Conservation (phyloP, 1,140 invertebrate species). For the Hestina assimilis region DNA sequence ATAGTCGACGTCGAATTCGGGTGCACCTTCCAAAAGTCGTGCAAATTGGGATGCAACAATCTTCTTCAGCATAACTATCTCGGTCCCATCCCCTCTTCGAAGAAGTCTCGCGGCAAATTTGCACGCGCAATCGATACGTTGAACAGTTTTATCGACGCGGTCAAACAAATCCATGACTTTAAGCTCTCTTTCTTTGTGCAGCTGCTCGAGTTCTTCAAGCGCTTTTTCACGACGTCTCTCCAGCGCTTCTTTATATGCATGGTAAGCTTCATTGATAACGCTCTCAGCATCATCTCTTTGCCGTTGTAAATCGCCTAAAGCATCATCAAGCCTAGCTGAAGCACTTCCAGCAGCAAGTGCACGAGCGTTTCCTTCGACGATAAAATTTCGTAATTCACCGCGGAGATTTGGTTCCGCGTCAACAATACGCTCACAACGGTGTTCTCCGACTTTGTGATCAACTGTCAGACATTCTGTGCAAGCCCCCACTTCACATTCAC, state of each 20-base stretch:
- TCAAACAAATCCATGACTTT: constrained; percentile 93
- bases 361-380: constrained; percentile 85
- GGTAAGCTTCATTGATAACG: constrained; percentile 91
- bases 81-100: constrained; percentile 89
- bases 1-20: constrained; percentile 87
- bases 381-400: constrained; percentile 85
- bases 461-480: constrained; percentile 90
- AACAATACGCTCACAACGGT: constrained; percentile 87
- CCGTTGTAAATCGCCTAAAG: constrained; percentile 89
- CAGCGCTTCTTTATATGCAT: constrained; percentile 89
- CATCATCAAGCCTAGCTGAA: constrained; percentile 84
- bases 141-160: constrained; percentile 87
- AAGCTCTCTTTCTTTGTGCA: constrained; percentile 91
- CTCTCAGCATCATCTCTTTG: constrained; percentile 92
- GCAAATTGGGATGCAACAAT: constrained; percentile 86
- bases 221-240: constrained; percentile 88
- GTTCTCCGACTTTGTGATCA: constrained; percentile 88
- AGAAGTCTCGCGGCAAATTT: constrained; percentile 89
- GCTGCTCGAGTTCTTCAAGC: constrained; percentile 86
- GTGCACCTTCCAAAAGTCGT: constrained; percentile 87
- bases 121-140: constrained; percentile 90
- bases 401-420: constrained; percentile 87
- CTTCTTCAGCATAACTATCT: constrained; percentile 89
- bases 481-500: constrained; percentile 88
- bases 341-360: constrained; percentile 87